A percentile compares a stretch with the other conserved stretches of the same genome.
phyloP scores from a whole-genome alignment of 2,113 vertebrate species.

The Tragelaphus scriptus region DNA sequence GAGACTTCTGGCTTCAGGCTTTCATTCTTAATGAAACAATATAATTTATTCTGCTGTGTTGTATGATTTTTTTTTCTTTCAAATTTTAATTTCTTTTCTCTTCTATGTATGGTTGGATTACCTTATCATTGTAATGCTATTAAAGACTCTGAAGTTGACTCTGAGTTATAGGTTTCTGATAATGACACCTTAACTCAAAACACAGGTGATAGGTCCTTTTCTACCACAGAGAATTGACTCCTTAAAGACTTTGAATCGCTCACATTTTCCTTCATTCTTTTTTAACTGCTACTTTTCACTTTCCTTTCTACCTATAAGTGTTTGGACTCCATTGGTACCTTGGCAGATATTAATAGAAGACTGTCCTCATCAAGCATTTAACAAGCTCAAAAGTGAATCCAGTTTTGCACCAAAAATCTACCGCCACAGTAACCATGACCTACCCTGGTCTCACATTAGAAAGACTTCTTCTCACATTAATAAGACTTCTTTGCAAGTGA shows the following conservation, averaged over 20 bases:
- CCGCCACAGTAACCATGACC: rapidly evolving
- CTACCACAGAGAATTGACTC: background rate
- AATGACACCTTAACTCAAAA: background rate
- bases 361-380: background rate
- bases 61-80: background rate
- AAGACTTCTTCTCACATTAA: background rate
- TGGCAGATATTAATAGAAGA: background rate
- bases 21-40: conserved; percentile 32
- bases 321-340: background rate
- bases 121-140: background rate
- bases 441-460: rapidly evolving
- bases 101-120: background rate
- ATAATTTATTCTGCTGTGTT: background rate
- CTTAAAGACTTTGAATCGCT: background rate
- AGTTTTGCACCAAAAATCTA: background rate
- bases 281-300: background rate
- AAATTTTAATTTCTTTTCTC: background rate
- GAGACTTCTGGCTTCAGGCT: background rate
- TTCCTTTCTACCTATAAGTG: background rate
- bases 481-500: background rate
- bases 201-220: background rate
- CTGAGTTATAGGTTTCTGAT: background rate
- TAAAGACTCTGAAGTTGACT: background rate
- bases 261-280: background rate
- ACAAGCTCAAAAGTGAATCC: background rate